Evolutionary conservation across 2,888 invertebrate genomes (phyloP).

Genomic region (Chrysodeixis includens): DNA sequence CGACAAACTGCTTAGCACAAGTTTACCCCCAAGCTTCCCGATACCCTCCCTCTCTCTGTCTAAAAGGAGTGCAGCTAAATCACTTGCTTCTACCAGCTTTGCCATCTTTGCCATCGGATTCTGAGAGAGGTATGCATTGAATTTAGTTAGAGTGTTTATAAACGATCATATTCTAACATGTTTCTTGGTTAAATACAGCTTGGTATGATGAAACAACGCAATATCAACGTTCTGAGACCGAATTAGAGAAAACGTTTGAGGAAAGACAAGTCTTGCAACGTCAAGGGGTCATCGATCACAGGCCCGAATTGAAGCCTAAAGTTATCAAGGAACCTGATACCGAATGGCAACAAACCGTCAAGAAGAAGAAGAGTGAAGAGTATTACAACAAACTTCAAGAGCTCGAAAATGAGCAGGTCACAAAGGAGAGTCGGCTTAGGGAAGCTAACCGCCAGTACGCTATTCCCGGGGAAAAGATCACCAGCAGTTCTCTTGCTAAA

Average conservation of each 20-base stretch:
- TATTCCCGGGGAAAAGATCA: conserved; percentile 95
- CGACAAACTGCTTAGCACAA: conserved; percentile 82
- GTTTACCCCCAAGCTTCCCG: conserved; percentile 69
- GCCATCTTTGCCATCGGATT: conserved; percentile 83
- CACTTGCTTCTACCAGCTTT: conserved; percentile 86
- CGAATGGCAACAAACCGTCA: conserved; percentile 95
- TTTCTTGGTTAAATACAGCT: conserved; percentile 84
- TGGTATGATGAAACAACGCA: conserved; percentile 97
- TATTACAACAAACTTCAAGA: conserved; percentile 95
- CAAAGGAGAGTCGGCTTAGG: conserved; percentile 94
- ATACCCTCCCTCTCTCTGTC: conserved; percentile 64
- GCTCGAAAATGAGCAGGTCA: conserved; percentile 95
- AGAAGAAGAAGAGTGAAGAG: conserved; percentile 94
- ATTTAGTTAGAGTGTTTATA: conserved; percentile 30
- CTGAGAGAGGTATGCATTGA: conserved; percentile 81
- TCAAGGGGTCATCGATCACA: conserved; percentile 90
- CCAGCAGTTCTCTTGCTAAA: conserved; percentile 93
- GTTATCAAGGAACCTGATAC: conserved; percentile 92
- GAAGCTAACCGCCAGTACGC: conserved; percentile 95
- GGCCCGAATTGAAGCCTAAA: conserved; percentile 91
- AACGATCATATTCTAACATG: conserved; percentile 28
- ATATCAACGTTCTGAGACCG: conserved; percentile 95
- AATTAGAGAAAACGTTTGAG: conserved; percentile 96
- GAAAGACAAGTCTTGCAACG: conserved; percentile 93
- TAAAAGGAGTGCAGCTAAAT: conserved; percentile 79